A percentile compares a stretch with the other conserved stretches of the same genome.
Conservation (phyloP, 1,140 invertebrate species). For the Calosoma granatense region DNA sequence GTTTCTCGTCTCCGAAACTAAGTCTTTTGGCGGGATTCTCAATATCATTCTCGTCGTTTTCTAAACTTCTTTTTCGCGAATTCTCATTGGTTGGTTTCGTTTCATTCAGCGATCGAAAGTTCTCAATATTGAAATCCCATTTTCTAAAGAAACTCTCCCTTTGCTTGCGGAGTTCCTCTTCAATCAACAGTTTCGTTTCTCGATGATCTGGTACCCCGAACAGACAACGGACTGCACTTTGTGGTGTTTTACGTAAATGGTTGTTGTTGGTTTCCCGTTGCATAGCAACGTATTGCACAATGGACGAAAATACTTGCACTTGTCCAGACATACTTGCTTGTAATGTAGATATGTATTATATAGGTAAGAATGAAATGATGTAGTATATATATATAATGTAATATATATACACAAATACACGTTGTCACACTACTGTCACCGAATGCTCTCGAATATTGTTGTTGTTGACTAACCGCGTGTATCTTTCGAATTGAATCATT, state of each 20-base stretch:
- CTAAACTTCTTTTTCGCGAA: not conserved
- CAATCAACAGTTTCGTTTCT: not conserved
- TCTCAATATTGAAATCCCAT: not conserved
- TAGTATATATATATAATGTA: too few relatives aligned
- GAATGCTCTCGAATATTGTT: too few relatives aligned
- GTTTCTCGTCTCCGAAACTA: not conserved
- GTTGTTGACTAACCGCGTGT: not conserved
- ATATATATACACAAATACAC: too few relatives aligned
- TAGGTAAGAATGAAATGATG: too few relatives aligned
- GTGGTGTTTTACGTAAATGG: not conserved
- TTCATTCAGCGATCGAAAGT: not conserved
- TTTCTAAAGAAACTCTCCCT: not conserved
- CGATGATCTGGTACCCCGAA: not conserved
- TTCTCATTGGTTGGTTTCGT: not conserved
- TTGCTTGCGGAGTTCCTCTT: not conserved
- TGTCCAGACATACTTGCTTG: not conserved
- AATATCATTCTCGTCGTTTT: not conserved
- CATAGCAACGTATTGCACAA: not conserved
- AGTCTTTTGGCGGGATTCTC: not conserved
- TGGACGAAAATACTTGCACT: not conserved
- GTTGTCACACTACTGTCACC: not conserved
- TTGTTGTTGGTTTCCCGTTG: conserved; percentile 1
- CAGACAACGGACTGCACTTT: not conserved
- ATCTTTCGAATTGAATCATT: conserved; percentile 1
- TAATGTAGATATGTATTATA: too few relatives aligned